phyloP scores from a whole-genome alignment of 2,113 vertebrate genomes.

The Lagopus muta region DNA sequence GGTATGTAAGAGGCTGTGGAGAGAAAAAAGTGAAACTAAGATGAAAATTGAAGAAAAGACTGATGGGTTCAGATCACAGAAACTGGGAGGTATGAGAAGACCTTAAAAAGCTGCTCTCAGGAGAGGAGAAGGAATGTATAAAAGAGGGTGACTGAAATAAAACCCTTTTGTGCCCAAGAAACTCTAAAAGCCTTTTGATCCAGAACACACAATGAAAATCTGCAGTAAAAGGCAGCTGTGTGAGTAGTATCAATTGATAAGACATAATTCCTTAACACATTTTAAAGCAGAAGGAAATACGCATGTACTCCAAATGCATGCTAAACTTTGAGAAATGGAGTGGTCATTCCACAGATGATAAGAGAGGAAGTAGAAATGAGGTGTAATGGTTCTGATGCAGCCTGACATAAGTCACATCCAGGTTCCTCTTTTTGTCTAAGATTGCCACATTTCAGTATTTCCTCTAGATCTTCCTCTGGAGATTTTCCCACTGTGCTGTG shows the following conservation, averaged over 20 bases:
- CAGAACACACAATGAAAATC: background rate
- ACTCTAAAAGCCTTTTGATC: background rate
- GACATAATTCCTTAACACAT: background rate
- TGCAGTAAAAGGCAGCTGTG: background rate
- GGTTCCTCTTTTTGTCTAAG: background rate
- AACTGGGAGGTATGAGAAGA: background rate
- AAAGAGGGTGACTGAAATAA: background rate
- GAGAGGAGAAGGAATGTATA: background rate
- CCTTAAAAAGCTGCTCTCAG: background rate
- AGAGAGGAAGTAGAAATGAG: background rate
- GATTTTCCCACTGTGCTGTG: background rate
- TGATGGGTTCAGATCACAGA: background rate
- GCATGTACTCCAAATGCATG: background rate
- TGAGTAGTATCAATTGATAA: background rate
- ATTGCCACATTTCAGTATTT: background rate
- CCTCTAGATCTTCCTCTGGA: background rate
- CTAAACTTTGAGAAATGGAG: background rate
- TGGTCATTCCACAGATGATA: background rate
- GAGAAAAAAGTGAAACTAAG: background rate
- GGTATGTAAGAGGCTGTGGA: rapidly evolving
- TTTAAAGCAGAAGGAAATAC: background rate
- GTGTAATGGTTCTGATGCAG: background rate
- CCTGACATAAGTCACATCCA: background rate
- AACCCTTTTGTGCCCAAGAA: background rate
- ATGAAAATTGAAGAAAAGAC: background rate